phyloP scores from a whole-genome alignment of 2,888 invertebrate genomes.

The Caradrina kadenii region DNA sequence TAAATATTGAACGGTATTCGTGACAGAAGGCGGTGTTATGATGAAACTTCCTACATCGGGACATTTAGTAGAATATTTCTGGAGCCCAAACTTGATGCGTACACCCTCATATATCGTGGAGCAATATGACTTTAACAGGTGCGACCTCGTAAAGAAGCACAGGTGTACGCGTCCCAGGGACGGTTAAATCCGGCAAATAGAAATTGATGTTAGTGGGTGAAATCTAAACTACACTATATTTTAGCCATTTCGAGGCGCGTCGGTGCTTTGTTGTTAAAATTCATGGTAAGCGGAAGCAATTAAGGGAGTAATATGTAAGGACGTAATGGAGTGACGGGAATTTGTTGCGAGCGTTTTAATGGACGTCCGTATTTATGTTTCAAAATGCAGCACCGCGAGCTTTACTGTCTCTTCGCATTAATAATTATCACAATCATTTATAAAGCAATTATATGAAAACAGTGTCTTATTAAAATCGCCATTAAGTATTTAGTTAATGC shows the following conservation, averaged over 20 bases:
- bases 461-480: conserved; percentile 56
- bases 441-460: conserved; percentile 65
- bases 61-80: conserved; percentile 57
- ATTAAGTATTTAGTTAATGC: conserved; percentile 54
- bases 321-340: conserved; percentile 87
- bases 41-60: conserved; percentile 50
- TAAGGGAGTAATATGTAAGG: conserved; percentile 86
- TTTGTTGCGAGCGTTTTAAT: conserved; percentile 85
- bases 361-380: conserved; percentile 82
- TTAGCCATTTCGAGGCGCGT: conserved; percentile 82
- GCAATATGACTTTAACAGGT: conserved; percentile 74
- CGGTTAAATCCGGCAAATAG: conserved; percentile 84
- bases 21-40: conserved; percentile 56
- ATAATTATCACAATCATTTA: conserved; percentile 76
- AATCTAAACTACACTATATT: conserved; percentile 85
- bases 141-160: conserved; percentile 80
- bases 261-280: conserved; percentile 86
- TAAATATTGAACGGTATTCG: conserved; percentile 58
- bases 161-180: conserved; percentile 80
- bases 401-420: conserved; percentile 73
- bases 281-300: conserved; percentile 88
- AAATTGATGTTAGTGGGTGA: conserved; percentile 85
- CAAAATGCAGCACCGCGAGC: conserved; percentile 78
- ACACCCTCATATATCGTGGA: conserved; percentile 62
- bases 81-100: conserved; percentile 60